phyloP scores from a whole-genome alignment of 2,888 invertebrate species.

The Macaria liturata region DNA sequence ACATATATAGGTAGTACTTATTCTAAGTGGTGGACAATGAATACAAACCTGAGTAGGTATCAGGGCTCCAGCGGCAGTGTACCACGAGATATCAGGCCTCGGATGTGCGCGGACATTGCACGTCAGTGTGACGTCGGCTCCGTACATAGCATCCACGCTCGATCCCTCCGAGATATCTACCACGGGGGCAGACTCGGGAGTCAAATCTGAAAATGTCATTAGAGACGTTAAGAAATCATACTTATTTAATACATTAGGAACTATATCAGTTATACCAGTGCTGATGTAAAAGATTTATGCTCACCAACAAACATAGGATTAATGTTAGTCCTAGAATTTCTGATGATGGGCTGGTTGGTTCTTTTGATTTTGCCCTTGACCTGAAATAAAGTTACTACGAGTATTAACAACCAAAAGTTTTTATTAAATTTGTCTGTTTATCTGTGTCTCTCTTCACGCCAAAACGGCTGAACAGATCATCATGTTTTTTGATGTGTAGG shows the following conservation, averaged over 20 bases:
- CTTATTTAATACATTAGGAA: no score
- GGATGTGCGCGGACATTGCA: conserved; percentile 34
- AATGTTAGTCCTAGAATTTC: conserved; percentile 26
- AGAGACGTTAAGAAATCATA: not conserved
- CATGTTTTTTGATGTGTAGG: no score
- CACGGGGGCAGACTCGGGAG: conserved; percentile 11
- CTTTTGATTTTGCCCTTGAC: conserved; percentile 25
- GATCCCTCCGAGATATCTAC: conserved; percentile 21
- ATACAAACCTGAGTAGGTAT: no score
- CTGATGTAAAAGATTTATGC: not conserved
- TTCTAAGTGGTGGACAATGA: no score
- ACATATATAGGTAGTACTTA: no score
- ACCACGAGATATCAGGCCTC: conserved; percentile 30
- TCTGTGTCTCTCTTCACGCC: no score
- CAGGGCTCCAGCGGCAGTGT: not conserved
- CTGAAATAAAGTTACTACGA: conserved; percentile 16
- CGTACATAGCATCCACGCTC: conserved; percentile 16
- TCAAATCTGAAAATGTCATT: conserved; percentile 7
- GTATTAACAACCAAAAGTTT: no score
- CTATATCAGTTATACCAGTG: no score
- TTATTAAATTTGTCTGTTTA: no score
- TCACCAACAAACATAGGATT: conserved; percentile 12
- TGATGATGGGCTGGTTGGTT: conserved; percentile 19
- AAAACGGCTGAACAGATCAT: no score
- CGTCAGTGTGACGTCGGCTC: conserved; percentile 19